phyloP scores from a whole-genome alignment of 2,888 invertebrate species.

The Ennomos quercinarius region DNA sequence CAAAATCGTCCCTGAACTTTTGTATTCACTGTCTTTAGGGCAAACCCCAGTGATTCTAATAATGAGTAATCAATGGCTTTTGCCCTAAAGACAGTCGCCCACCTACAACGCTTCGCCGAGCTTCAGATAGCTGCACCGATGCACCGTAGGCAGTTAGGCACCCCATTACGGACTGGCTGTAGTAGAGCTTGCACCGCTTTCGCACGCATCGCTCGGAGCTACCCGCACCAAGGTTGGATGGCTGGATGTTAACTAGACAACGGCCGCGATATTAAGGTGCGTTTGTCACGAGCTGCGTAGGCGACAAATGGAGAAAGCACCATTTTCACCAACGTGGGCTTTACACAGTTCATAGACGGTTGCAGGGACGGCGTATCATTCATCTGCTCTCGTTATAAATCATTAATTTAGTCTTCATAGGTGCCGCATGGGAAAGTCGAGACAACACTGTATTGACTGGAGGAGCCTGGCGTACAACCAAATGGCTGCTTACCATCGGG shows the following conservation, averaged over 20 bases:
- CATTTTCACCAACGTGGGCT: conserved; percentile 50
- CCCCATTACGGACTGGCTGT: not conserved
- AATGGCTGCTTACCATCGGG: not conserved
- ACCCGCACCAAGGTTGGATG: conserved; percentile 31
- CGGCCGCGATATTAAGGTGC: conserved; percentile 50
- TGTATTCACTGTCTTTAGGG: too few species aligned
- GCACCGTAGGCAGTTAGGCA: too few species aligned
- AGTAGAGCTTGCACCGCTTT: conserved; percentile 17
- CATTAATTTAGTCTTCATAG: conserved; percentile 34
- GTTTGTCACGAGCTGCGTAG: conserved; percentile 61
- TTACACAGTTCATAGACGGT: conserved; percentile 35
- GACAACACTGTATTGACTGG: conserved; percentile 19
- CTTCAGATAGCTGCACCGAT: not conserved
- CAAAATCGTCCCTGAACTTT: too few species aligned
- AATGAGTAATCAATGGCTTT: not conserved
- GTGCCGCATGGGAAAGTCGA: conserved; percentile 30
- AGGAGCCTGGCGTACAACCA: not conserved
- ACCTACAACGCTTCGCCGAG: not conserved
- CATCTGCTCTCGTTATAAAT: conserved; percentile 37
- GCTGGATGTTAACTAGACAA: conserved; percentile 29
- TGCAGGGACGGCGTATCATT: conserved; percentile 35
- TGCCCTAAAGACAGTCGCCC: not conserved
- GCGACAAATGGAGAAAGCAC: conserved; percentile 57
- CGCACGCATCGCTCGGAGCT: conserved; percentile 37
- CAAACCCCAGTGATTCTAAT: too few species aligned